These are phyloP conservation scores for Chitala chitala DNA, from an alignment of 2,113 vertebrate species.

Conservation along the genomic window DNA sequence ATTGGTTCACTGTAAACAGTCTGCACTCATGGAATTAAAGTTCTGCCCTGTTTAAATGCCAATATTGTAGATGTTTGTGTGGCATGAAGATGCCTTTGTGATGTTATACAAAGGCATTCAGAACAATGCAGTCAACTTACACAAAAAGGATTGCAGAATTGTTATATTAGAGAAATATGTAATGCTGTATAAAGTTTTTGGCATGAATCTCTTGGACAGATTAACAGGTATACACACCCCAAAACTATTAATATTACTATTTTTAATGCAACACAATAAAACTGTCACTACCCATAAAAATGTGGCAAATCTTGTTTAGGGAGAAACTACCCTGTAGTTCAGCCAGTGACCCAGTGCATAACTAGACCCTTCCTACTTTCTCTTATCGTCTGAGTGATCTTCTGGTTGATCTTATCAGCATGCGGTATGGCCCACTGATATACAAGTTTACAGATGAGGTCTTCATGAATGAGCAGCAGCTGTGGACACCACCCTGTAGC, in stretches of 20 bases:
- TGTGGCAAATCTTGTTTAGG: not conserved
- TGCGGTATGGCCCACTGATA: not conserved
- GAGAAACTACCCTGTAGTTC: not conserved
- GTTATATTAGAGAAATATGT: not conserved
- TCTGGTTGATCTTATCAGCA: constrained; percentile 2
- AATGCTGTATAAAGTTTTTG: not conserved
- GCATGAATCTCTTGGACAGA: not conserved
- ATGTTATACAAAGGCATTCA: not conserved
- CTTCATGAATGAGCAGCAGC: not conserved
- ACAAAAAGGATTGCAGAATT: not conserved
- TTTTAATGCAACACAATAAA: not conserved
- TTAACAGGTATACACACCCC: not conserved
- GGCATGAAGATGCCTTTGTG: not conserved
- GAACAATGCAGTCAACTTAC: not conserved
- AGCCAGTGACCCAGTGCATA: not conserved
- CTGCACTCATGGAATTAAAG: not conserved
- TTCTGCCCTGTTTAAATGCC: not conserved
- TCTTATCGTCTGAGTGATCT: not conserved
- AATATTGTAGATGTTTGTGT: not conserved
- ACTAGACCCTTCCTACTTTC: constrained; percentile 3
- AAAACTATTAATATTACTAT: not conserved
- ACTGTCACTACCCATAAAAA: not conserved
- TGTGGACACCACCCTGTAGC: not conserved
- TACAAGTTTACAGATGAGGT: constrained; percentile 14
- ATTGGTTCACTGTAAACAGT: not conserved